phyloP scores from a whole-genome alignment of 2,797 vertebrate species.

The Parauchenoglanis punctatus region DNA sequence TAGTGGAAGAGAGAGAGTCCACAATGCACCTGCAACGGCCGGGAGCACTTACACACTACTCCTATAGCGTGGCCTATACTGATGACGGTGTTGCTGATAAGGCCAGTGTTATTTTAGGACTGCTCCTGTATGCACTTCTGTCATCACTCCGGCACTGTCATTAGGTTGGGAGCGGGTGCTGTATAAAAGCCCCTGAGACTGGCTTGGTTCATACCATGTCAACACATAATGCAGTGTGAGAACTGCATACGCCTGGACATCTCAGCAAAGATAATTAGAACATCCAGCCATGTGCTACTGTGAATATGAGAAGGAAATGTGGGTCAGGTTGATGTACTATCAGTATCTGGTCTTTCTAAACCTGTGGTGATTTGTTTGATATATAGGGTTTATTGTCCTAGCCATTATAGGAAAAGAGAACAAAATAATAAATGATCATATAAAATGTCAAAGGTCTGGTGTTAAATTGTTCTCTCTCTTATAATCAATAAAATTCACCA shows the following conservation, averaged over 20 bases:
- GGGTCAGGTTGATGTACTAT: conserved; percentile 43
- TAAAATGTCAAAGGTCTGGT: conserved; percentile 36
- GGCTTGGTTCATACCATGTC: conserved; percentile 34
- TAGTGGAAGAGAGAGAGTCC: conserved; percentile 28
- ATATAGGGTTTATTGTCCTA: conserved; percentile 29
- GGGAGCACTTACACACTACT: conserved; percentile 41
- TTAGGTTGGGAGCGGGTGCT: conserved; percentile 35
- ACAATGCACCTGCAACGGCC: conserved; percentile 34
- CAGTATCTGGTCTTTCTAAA: conserved; percentile 25
- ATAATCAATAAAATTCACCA: conserved; percentile 77
- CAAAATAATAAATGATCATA: conserved; percentile 42
- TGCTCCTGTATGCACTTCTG: conserved; percentile 37
- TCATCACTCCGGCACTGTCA: conserved; percentile 43
- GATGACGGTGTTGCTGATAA: conserved; percentile 42
- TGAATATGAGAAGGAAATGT: conserved; percentile 32
- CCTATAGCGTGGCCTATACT: conserved; percentile 39
- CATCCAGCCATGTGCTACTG: background rate
- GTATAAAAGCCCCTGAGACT: conserved; percentile 42
- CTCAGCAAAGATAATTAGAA: conserved; percentile 44
- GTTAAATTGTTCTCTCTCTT: conserved; percentile 58
- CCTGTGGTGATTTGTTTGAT: conserved; percentile 36
- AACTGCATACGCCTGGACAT: conserved; percentile 36
- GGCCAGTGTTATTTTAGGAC: conserved; percentile 46
- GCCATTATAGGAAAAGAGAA: conserved; percentile 23
- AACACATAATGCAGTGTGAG: conserved; percentile 35